Evolutionary conservation across 2,113 vertebrate genomes (phyloP), one percentile per base, ranked within the genome.

Genomic region (human (Homo sapiens)): DNA sequence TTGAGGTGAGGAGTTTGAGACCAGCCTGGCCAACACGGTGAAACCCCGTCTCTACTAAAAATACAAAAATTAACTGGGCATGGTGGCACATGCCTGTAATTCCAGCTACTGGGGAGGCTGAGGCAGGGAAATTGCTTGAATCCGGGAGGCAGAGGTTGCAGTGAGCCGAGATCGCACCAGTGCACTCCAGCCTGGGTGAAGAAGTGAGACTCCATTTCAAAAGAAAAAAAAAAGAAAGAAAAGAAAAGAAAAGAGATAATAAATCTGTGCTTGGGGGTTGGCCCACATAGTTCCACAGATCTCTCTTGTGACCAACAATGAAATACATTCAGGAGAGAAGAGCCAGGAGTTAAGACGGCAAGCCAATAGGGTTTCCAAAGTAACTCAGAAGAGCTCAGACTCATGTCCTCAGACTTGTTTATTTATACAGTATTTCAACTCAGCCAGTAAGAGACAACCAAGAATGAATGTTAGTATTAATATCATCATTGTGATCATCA

Each of bases 341-440:
- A 89, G 93, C 23, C 50, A 80, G 9, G 27, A 57, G 9, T 55
- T 96, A 43, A 82, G 30, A n/a, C 10, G 0, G 20, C 8, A 79
- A n/a, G 20, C 45, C 35, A 76, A 27, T 2, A 23, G 57, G 5
- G 17, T 32, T 92, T 76, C 64, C 86, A 86, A 50, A 80, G 83
- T n/a, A 92, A 79, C 32, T 76, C n/a, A 55, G 25, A 66, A 25
- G 66, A 80, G 27, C 40, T 89, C 48, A 78, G 32, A 64, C 6
- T 82, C 30, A 13, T 43, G 16, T 75, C 45, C 68, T 86, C 5
- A 35, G 27, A 32, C 85, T 32, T 75, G 30, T 85, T 96, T 76
- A 89, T 93, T 89, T 95, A 95, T 50, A 52, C 20, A 70, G 64
- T 59, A 64, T 35, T 76, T 93, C 16, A 59, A 75, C 25, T 87